Conservation (phyloP, 2,888 invertebrate species). For the Apamea sordens region DNA sequence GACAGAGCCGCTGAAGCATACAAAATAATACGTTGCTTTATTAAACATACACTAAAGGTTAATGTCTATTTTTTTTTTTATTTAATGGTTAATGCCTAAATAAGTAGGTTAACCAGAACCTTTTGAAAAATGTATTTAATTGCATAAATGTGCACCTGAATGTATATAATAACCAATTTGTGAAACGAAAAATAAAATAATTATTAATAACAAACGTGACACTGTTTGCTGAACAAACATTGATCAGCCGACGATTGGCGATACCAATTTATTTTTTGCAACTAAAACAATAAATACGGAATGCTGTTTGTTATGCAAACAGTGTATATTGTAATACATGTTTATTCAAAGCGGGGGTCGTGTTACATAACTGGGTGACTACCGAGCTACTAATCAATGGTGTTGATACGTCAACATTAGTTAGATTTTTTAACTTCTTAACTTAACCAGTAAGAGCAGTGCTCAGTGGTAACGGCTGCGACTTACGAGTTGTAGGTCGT, state of each 20-base stretch:
- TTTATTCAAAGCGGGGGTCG: slow-evolving; percentile 14
- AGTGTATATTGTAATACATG: background rate
- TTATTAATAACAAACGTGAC: slow-evolving; percentile 18
- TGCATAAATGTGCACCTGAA: background rate
- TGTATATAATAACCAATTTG: background rate
- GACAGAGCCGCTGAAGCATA: background rate
- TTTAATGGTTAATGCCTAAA: too few relatives aligned
- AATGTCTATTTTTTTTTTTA: too few relatives aligned
- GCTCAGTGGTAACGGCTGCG: background rate
- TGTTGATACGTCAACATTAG: background rate
- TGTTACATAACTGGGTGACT: background rate
- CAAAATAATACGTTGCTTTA: too few relatives aligned
- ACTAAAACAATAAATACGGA: slow-evolving; percentile 2
- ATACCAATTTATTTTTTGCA: slow-evolving; percentile 32
- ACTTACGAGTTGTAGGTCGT: background rate
- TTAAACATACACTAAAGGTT: too few relatives aligned
- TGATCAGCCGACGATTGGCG: slow-evolving; percentile 6
- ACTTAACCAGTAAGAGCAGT: background rate
- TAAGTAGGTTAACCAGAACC: background rate
- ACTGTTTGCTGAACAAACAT: slow-evolving; percentile 25
- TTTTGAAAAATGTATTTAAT: background rate
- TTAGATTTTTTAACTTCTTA: background rate
- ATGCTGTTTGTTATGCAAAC: slow-evolving; percentile 4
- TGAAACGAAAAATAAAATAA: background rate
- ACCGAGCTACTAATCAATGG: background rate